These are phyloP conservation scores for Sphyrna mokarran DNA, from an alignment of 2,113 vertebrate genomes.

Conservation along the genomic window DNA sequence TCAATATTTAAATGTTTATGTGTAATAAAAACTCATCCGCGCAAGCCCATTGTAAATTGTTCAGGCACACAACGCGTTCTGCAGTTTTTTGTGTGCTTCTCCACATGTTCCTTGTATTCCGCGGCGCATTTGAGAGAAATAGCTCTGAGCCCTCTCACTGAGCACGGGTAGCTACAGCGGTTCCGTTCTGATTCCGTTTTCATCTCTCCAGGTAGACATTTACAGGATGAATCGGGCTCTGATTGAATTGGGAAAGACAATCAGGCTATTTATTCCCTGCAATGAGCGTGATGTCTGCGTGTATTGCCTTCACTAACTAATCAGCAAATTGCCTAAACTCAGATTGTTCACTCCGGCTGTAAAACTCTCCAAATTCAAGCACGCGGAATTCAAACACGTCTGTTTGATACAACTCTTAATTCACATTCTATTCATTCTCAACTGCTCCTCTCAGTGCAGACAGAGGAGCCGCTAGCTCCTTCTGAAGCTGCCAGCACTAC, in stretches of 20 bases:
- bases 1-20: neutral
- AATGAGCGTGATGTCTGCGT: neutral
- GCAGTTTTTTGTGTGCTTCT: neutral
- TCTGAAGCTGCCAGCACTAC: neutral
- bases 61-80: neutral
- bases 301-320: neutral
- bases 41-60: neutral
- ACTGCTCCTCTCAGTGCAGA: neutral
- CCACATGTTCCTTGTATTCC: neutral
- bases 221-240: neutral
- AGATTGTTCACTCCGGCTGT: neutral
- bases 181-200: neutral
- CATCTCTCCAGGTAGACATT: neutral
- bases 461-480: neutral
- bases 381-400: neutral
- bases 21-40: neutral
- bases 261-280: neutral
- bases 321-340: neutral
- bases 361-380: neutral
- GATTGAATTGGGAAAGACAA: neutral
- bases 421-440: neutral
- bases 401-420: neutral
- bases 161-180: neutral
- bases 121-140: neutral
- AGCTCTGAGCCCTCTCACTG: neutral